Base-by-base conservation (phyloP, 2,888 invertebrate genomes). In the Zootermopsis nevadensis region DNA sequence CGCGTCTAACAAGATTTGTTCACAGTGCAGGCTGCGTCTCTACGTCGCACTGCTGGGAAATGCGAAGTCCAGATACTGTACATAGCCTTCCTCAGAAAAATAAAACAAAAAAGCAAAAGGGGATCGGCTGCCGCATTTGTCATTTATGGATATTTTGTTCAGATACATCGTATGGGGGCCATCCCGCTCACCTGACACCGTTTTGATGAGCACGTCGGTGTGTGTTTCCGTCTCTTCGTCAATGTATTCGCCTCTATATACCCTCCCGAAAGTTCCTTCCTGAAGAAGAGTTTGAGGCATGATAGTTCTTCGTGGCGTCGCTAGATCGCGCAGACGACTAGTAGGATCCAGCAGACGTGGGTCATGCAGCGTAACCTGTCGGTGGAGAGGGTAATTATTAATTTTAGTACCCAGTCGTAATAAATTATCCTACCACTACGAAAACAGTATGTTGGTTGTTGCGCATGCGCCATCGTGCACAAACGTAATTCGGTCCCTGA, bases 251-350 rank as follows among this genome's bases (percentile, higher is more conserved):
- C 97, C 98, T 86, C 94, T 93, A 89, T 96, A 97, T 67, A 97
- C 93, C 84, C 95, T 93, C 1, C 98, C 97, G 88, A 97, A 98
- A 74, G 97, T 97, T 53, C 98, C 98, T 91, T 96, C 94, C 86
- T 95, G 94, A 1, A 94, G 89, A 1, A 94, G 88, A 77, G 91
- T 91, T 85, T 93, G 92, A 42, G 94, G 90, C 15, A 91, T 90
- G 53, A 94, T 91, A 85, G 93, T 92, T 24, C 92, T 90, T n/a
- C 93, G 91, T 35, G 92, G 90, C 6, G 93, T 92, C 6, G 93
- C 91, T 35, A 94, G 91, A 72, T 92, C 90, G 30, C 92, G 91
- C 7, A 94, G 91, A 84, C 94, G 92, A 86, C 94, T 94, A 1
- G 92, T 92, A 2, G 94, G 93, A 86, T 90, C 90, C 27, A 66